These are phyloP conservation scores for Dynastes hyllus DNA, from an alignment of 2,888 invertebrate genomes.

Conservation along the genomic window DNA sequence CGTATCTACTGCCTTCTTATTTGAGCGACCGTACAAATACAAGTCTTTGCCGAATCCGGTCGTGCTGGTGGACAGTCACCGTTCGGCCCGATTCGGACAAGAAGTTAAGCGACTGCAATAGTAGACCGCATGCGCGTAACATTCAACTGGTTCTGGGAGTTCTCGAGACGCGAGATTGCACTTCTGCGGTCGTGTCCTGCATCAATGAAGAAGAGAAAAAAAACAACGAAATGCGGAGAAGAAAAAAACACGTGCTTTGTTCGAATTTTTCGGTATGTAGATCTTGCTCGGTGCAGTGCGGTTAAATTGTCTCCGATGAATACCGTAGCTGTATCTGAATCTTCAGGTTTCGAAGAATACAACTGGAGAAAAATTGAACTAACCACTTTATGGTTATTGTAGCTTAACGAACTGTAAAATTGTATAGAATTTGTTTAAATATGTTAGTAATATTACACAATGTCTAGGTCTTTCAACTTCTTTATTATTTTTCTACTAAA, in stretches of 20 bases:
- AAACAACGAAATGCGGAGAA: not conserved
- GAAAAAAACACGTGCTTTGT: conserved; percentile 8
- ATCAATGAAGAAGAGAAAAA: not conserved
- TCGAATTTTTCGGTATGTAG: conserved; percentile 6
- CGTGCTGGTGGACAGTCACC: conserved; percentile 7
- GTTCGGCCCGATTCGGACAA: not conserved
- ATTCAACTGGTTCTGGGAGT: conserved; percentile 8
- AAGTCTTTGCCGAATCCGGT: conserved; percentile 30
- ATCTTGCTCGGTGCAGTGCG: not conserved
- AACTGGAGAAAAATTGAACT: too few species aligned
- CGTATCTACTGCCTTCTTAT: not conserved
- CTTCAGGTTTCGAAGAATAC: too few species aligned
- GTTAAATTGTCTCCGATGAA: not conserved
- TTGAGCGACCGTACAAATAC: conserved; percentile 12
- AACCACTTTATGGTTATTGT: too few species aligned
- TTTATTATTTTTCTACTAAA: too few species aligned
- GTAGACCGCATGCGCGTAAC: conserved; percentile 6
- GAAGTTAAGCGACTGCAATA: not conserved
- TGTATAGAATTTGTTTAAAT: too few species aligned
- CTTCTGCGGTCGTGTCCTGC: conserved; percentile 7
- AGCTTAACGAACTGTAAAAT: too few species aligned
- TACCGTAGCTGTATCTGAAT: too few species aligned
- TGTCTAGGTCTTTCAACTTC: too few species aligned
- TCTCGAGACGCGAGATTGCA: conserved; percentile 7
- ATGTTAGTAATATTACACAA: too few species aligned